phyloP scores from a whole-genome alignment of 1,140 invertebrate genomes.

The Zophobas morio region DNA sequence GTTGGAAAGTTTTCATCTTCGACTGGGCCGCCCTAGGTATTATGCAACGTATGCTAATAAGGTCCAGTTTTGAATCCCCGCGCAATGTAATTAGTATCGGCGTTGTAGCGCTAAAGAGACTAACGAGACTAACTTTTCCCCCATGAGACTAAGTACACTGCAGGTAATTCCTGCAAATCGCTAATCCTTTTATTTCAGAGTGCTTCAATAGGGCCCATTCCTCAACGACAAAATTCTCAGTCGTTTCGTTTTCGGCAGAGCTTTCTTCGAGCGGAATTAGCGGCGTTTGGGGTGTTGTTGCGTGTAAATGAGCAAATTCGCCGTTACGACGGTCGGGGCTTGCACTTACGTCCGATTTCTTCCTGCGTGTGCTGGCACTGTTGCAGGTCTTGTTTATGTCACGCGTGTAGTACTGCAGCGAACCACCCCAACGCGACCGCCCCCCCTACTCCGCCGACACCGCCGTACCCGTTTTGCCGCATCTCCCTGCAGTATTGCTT shows the following conservation, averaged over 20 bases:
- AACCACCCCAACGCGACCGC: constrained; percentile 9
- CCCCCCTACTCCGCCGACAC: constrained; percentile 2
- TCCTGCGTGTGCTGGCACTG: constrained; percentile 11
- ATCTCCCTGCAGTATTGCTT: constrained; percentile 48
- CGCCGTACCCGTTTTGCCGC: constrained; percentile 40
- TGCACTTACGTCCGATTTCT: constrained; percentile 20
- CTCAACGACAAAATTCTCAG: constrained; percentile 19
- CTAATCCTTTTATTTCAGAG: constrained; percentile 23
- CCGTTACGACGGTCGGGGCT: background rate
- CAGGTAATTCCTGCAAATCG: constrained; percentile 34
- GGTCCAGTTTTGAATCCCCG: constrained; percentile 19
- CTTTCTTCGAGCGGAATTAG: constrained; percentile 22
- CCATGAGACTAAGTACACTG: constrained; percentile 26
- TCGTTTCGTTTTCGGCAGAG: background rate
- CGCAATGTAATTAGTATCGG: constrained; percentile 22
- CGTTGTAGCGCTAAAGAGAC: constrained; percentile 31
- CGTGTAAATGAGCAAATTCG: constrained; percentile 30
- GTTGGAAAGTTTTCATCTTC: no score
- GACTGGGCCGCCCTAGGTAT: background rate
- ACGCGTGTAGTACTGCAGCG: constrained; percentile 34
- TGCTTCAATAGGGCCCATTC: constrained; percentile 2
- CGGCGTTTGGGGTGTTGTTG: constrained; percentile 28
- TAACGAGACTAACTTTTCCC: background rate
- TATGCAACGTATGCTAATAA: background rate
- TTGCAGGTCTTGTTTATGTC: constrained; percentile 36